Conservation (phyloP, 2,888 invertebrate species). For the Plebejus argus region DNA sequence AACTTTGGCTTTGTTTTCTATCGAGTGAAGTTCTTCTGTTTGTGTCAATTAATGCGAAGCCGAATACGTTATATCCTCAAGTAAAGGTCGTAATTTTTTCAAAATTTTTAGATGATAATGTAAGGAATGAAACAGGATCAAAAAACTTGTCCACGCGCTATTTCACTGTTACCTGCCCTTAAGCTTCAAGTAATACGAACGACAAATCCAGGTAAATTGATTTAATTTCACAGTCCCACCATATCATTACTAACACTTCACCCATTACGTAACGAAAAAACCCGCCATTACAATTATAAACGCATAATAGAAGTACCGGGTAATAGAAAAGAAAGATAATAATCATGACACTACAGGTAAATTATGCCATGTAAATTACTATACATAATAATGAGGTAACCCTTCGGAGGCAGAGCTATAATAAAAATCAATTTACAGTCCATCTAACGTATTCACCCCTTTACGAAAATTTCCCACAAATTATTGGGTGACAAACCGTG, state of each 20-base stretch:
- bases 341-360: conserved; percentile 15
- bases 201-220: neutral
- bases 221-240: neutral
- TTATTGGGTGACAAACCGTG: conserved; percentile 31
- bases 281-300: conserved; percentile 29
- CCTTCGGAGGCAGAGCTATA: conserved; percentile 54
- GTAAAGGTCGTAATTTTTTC: no score
- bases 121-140: no score
- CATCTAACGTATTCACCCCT: conserved; percentile 29
- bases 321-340: conserved; percentile 27
- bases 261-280: neutral
- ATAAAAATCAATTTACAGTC: conserved; percentile 72
- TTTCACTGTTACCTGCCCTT: no score
- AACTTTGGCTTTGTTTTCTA: no score
- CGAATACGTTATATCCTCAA: no score
- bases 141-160: no score
- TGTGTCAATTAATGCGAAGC: no score
- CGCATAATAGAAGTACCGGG: conserved; percentile 27
- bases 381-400: conserved; percentile 43
- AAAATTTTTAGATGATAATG: no score
- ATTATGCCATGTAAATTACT: conserved; percentile 24
- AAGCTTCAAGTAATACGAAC: neutral
- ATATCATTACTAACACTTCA: conserved; percentile 17
- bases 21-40: no score
- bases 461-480: conserved; percentile 21